Evolutionary conservation across 2,113 vertebrate genomes (phyloP).

Genomic region (Anhinga anhinga): DNA sequence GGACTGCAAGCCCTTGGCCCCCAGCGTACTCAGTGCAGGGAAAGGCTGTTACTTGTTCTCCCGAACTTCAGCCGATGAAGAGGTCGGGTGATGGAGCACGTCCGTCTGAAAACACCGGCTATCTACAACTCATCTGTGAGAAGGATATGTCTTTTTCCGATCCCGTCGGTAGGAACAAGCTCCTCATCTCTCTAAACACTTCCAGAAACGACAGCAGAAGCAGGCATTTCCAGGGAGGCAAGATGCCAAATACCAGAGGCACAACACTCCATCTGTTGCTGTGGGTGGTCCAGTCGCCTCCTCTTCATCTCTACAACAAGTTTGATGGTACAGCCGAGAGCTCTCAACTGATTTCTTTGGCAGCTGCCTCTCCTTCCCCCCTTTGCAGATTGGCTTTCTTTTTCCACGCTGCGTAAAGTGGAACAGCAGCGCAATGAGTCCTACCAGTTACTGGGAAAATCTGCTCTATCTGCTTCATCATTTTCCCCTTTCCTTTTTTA

Average conservation of each 20-base stretch:
- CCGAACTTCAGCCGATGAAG: background rate
- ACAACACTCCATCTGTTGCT: slow-evolving; percentile 6
- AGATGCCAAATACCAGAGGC: slow-evolving; percentile 4
- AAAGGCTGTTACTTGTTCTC: background rate
- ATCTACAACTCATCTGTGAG: background rate
- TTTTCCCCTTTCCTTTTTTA: background rate
- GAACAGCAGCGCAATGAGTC: background rate
- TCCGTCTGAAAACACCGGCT: background rate
- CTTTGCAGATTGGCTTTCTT: background rate
- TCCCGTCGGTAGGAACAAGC: background rate
- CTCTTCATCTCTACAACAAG: slow-evolving; percentile 7
- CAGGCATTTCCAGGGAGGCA: slow-evolving; percentile 27
- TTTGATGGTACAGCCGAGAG: background rate
- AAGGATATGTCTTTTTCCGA: background rate
- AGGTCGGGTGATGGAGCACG: background rate
- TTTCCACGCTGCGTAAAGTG: background rate
- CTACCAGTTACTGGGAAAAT: background rate
- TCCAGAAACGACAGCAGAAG: background rate
- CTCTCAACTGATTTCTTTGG: background rate
- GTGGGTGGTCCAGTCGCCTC: slow-evolving; percentile 40
- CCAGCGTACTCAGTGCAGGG: accelerated
- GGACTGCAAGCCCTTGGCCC: background rate
- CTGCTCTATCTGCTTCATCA: background rate
- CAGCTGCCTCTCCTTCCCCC: background rate
- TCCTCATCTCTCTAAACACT: background rate